Conservation (phyloP, 2,113 vertebrate species). For the Tachycineta bicolor region DNA sequence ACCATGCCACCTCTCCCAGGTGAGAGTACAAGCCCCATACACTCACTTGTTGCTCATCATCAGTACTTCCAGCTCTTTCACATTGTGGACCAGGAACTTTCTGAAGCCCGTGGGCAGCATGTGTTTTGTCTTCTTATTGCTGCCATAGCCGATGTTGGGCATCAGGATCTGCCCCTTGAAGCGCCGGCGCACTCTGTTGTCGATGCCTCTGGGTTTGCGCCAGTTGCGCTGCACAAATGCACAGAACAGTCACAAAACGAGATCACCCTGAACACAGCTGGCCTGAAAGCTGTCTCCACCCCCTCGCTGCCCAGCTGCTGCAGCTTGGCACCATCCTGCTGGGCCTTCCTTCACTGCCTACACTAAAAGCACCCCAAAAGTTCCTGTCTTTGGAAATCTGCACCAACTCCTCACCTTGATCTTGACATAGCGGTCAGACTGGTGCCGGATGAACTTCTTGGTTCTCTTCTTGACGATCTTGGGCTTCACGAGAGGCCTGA, state of each 20-base stretch:
- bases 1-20: fast-evolving
- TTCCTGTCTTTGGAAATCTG: fast-evolving
- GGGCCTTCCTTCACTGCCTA: fast-evolving
- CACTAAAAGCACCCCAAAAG: fast-evolving
- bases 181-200: conserved; percentile 94
- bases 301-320: neutral
- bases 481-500: conserved; percentile 91
- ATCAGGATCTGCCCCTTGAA: conserved; percentile 99
- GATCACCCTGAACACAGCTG: fast-evolving
- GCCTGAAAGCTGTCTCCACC: neutral
- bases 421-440: conserved; percentile 98
- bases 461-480: conserved; percentile 97
- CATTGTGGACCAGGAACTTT: conserved; percentile 95
- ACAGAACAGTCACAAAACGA: fast-evolving
- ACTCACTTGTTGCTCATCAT: conserved; percentile 99
- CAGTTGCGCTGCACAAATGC: conserved; percentile 80
- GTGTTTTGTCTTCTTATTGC: conserved; percentile 97
- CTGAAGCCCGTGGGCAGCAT: conserved; percentile 95
- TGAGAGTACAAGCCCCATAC: fast-evolving
- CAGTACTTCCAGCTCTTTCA: conserved; percentile 96
- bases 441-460: conserved; percentile 98
- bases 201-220: conserved; percentile 97
- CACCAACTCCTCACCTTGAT: conserved; percentile 78
- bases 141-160: conserved; percentile 98
- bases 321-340: neutral